phyloP scores from a whole-genome alignment of 2,888 invertebrate genomes.

The Amphipyra tragopoginis region DNA sequence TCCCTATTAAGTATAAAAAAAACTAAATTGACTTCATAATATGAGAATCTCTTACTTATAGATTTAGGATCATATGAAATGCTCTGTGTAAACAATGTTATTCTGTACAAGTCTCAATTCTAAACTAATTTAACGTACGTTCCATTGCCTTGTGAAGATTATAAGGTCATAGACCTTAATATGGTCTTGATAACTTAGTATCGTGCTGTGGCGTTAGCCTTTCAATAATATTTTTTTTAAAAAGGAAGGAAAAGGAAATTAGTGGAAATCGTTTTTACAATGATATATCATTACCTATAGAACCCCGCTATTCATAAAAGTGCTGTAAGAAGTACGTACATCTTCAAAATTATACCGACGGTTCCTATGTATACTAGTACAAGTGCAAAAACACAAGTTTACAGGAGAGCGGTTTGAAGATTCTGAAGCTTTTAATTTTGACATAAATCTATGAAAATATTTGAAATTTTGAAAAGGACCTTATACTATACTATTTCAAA shows the following conservation, averaged over 20 bases:
- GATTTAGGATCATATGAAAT: slow-evolving; percentile 25
- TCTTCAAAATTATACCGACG: no score
- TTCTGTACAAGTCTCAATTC: slow-evolving; percentile 28
- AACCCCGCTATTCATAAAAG: not conserved
- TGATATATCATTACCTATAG: not conserved
- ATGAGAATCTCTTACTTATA: not conserved
- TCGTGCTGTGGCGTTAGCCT: slow-evolving; percentile 30
- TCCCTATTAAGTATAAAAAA: slow-evolving; percentile 10
- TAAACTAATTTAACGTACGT: slow-evolving; percentile 25
- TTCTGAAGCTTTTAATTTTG: no score
- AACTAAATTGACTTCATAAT: slow-evolving; percentile 30
- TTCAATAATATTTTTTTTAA: slow-evolving; percentile 25
- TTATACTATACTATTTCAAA: no score
- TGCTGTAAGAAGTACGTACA: not conserved
- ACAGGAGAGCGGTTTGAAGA: no score
- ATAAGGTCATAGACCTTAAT: slow-evolving; percentile 3
- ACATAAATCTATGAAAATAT: no score
- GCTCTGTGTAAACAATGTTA: slow-evolving; percentile 18
- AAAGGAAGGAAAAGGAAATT: no score
- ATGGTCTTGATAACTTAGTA: not conserved
- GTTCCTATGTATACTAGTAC: no score
- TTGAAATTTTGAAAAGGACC: no score
- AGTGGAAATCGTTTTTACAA: slow-evolving; percentile 34
- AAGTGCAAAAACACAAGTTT: no score
- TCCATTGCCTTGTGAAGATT: slow-evolving; percentile 23